Percentiles rank a stretch among this genome's conserved stretches.
Evolutionary conservation across 1,140 invertebrate species (phyloP).

Genomic region (Argopecten irradians): DNA sequence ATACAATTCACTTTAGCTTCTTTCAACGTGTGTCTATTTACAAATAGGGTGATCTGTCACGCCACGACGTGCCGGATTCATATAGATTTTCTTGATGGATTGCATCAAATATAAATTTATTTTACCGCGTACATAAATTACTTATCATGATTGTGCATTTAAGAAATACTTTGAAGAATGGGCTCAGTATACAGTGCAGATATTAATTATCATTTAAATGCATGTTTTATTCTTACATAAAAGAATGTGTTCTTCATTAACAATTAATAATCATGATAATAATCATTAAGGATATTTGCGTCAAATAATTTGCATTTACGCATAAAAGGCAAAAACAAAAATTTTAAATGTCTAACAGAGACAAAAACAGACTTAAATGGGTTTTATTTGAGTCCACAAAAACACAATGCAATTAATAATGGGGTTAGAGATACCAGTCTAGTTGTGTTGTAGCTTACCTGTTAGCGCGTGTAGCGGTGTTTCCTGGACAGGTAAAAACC

Average conservation of each 20-base stretch:
- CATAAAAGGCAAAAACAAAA: no score
- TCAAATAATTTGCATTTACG: neutral
- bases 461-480: neutral
- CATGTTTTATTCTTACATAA: neutral
- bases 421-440: no score
- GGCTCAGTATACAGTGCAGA: neutral
- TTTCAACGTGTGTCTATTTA: neutral
- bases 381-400: no score
- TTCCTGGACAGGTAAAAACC: conserved; percentile 8
- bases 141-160: neutral
- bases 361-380: no score
- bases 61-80: neutral
- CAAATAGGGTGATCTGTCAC: neutral
- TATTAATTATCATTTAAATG: neutral
- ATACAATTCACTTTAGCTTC: neutral
- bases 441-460: neutral
- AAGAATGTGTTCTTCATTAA: neutral
- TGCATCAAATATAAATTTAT: neutral
- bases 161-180: neutral
- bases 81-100: neutral
- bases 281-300: neutral
- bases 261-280: neutral
- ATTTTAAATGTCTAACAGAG: no score
- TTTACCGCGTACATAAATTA: neutral
- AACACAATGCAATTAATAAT: no score